Base-by-base conservation (phyloP, 2,888 invertebrate species). In the Hermaeophaga mercurialis region DNA sequence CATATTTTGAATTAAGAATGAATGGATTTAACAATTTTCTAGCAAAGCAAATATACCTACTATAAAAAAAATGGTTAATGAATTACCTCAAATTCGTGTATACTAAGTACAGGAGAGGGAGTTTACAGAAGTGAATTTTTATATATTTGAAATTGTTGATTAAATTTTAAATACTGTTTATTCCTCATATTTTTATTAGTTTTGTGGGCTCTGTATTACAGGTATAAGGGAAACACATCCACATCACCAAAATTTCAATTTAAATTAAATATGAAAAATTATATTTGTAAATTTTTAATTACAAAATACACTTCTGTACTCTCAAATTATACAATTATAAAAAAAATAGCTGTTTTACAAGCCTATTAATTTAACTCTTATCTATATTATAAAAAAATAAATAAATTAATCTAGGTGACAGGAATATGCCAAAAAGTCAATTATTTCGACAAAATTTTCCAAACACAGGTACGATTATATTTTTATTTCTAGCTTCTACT, bases 311-410 rank as follows among this genome's bases (percentile, higher is more conserved):
- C 52, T 44, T 50, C 19, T 24, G 24, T 9, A 14, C 26, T 33
- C 24, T 19, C 34, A 17, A 18, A 46, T 17, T 43, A 52, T 31
- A 52, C 43, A 39, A 34, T 33, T 33, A 28, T 41, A 41, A 46
- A 19, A 53, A 49, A 54, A 46, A 46, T 15, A 43, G 41, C 33
- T 47, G 41, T 39, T n/a, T 38, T 12, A 46, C 24, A n/a, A n/a
- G n/a, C n/a, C n/a, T n/a, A n/a, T n/a, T n/a, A n/a, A 22, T 49
- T 64, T 58, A 61, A 62, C 63, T 58, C 64, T 59, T 65, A 66
- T 57, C 61, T 41, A 43, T 52, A 41, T 36, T 24, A 56, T 70
- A 68, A 67, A 70, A 62, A 70, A 70, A 69, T 70, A 71, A 71
- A 70, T 70, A 67, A 67, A 69, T 62, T 64, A 58, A 62, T 58